Base-by-base conservation (phyloP, 1,140 invertebrate species). In the Belonocnema kinseyi region DNA sequence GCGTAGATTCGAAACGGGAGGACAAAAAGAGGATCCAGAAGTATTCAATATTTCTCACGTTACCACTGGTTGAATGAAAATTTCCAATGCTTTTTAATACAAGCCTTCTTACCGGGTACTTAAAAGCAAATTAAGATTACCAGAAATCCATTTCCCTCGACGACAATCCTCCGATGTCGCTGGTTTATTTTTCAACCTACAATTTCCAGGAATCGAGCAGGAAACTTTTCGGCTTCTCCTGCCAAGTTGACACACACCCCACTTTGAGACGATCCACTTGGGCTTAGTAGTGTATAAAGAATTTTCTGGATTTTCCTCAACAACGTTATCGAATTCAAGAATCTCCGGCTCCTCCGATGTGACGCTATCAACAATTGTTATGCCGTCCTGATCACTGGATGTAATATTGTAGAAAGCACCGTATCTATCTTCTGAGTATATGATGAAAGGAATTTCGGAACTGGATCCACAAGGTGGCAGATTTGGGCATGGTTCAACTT, bases 401-500 rank as follows among this genome's bases (percentile, higher is more conserved):
- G 82, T 87, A n/a, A 89, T 82, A 40, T 90, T 90, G 72, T 89
- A 89, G 66, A 89, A 90, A 0, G 83, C 79, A 3, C 79, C 77
- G 19, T 85, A 81, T 17, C 87, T 88, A 19, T 86, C 87, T 52
- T 88, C 86, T 12, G 84, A 66, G 72, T 86, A 87, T 21, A 88
- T 80, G 66, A 90, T 85, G 33, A 88, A 61, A 2, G 88, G 87
- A 10, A 79, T 21, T 26, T 87, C 86, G 5, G 88, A 81, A 21
- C 80, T 80, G 10, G 82, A 26, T 7, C 81, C 82, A 76, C 95
- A 96, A 19, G 90, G 88, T 6, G 94, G 93, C 76, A 95, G 88
- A 77, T 92, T 88, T 19, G 92, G 92, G 86, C 96, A 96, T 0
- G 92, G 89, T 81, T 95, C 93, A 33, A 93, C 87, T 82, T 95